Evolutionary conservation across 1,140 invertebrate species (phyloP).

Genomic region (Drosophila chauvacae): DNA sequence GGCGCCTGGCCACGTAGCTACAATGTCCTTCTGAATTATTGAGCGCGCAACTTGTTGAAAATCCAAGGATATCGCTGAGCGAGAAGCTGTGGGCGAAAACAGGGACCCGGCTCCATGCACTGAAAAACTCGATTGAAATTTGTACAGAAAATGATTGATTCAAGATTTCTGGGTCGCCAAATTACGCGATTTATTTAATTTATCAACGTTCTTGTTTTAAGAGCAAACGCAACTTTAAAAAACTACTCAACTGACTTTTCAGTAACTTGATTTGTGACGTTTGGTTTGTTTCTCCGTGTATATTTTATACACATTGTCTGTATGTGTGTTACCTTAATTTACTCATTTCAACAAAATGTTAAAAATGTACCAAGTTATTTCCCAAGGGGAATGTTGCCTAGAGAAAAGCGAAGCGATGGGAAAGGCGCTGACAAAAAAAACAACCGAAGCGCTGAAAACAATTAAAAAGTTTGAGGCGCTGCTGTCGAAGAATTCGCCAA

Average conservation of each 20-base stretch:
- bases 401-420: background rate
- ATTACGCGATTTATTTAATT: background rate
- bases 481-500: slow-evolving; percentile 57
- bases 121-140: background rate
- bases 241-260: background rate
- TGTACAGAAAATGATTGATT: background rate
- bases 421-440: slow-evolving; percentile 12
- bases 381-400: slow-evolving; percentile 43
- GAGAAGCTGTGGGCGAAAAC: slow-evolving; percentile 12
- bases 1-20: slow-evolving; percentile 53
- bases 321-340: slow-evolving; percentile 57
- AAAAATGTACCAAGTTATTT: slow-evolving; percentile 75
- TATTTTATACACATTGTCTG: slow-evolving; percentile 5
- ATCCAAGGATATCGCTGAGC: slow-evolving; percentile 63
- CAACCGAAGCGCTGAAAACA: slow-evolving; percentile 54
- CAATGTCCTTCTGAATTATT: slow-evolving; percentile 76
- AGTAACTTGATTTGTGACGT: background rate
- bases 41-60: slow-evolving; percentile 73
- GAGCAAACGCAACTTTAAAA: background rate
- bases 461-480: slow-evolving; percentile 70
- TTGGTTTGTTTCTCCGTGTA: background rate
- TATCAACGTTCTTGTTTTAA: background rate
- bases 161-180: background rate
- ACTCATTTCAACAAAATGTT: slow-evolving; percentile 74
- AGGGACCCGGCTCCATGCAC: background rate